Evolutionary conservation across 2,113 vertebrate species (phyloP).

Genomic region (Grallaria varia): DNA sequence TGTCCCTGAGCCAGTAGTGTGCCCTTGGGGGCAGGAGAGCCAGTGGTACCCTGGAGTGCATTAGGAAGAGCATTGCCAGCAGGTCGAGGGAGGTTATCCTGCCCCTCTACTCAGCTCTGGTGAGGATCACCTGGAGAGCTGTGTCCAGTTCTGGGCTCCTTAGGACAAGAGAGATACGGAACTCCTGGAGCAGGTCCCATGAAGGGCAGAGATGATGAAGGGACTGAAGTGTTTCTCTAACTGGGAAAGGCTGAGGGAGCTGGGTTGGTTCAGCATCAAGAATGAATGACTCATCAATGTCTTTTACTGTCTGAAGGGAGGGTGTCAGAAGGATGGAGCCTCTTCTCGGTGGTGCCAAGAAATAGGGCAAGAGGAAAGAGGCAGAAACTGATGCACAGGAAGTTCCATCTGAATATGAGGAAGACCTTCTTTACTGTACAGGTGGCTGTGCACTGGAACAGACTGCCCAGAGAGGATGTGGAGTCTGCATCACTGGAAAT

Average conservation of each 20-base stretch:
- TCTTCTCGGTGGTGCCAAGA: not conserved
- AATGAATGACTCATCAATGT: not conserved
- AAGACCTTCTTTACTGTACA: not conserved
- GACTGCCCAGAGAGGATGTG: not conserved
- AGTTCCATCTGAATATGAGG: not conserved
- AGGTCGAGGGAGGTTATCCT: not conserved
- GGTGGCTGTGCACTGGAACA: fast-evolving
- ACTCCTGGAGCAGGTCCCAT: not conserved
- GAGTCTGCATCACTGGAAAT: not conserved
- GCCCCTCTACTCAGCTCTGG: not conserved
- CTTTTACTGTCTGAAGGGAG: not conserved
- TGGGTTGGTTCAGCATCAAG: not conserved
- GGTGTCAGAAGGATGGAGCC: not conserved
- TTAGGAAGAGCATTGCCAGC: not conserved
- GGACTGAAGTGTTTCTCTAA: not conserved
- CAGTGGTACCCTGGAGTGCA: not conserved
- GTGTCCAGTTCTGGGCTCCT: not conserved
- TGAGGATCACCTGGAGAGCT: not conserved
- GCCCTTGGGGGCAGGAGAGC: too few species aligned
- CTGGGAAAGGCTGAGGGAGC: not conserved
- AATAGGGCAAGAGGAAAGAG: not conserved
- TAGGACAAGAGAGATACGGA: not conserved
- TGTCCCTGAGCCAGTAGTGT: not conserved
- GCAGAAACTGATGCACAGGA: not conserved
- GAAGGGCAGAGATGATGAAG: not conserved